Evolutionary conservation across 1,140 invertebrate genomes (phyloP), one percentile per base, ranked within the genome.

Genomic region (Leptestheria dahalacensis): DNA sequence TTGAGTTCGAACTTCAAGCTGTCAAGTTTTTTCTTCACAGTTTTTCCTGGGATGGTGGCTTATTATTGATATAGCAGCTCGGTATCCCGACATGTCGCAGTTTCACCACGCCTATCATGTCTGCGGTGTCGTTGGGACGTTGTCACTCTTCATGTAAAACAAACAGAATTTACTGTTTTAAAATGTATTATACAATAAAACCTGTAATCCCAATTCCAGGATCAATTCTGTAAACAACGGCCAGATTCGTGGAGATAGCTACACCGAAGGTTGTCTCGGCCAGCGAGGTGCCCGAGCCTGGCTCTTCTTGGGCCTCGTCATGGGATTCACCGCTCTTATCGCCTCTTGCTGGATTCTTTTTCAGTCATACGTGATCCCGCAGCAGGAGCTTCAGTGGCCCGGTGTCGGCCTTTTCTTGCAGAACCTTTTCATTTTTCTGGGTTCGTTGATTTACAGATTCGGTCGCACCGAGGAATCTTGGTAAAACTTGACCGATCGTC

Each of bases 21-120:
- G 52, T 29, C 29, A 23, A 49, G 65, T 18, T 67, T 64, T 64
- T 64, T 62, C 68, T 65, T 77, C 78, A 48, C 70, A 94, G 92
- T 97, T 97, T 74, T 95, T 91, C 66, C 75, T 82, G 61, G 95
- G 93, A 33, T 97, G 95, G 93, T 99, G 96, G 95, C 82, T 95
- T 54, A 86, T 95, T 53, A 96, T 98, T 68, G 94, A 98, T 77
- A 89, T 91, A 23, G 84, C 89, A 60, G 82, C 85, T 6, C 79
- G 81, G 3, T 86, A 89, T 70, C 82, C 86, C 3, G 72, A 75
- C 59, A 67, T 68, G 28, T 64, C 67, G 20, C 79, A 86, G 25
- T 82, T 90, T 67, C 71, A 76, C 64, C 79, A 79, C 67, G 84
- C 88, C 15, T 94, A 93, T 72, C 85, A 92, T 69, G 80, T 94